A percentile compares a stretch with the other conserved stretches of the same genome.
These are phyloP conservation scores for Morpho achilles DNA, from an alignment of 2,888 invertebrate genomes.

Conservation along the genomic window DNA sequence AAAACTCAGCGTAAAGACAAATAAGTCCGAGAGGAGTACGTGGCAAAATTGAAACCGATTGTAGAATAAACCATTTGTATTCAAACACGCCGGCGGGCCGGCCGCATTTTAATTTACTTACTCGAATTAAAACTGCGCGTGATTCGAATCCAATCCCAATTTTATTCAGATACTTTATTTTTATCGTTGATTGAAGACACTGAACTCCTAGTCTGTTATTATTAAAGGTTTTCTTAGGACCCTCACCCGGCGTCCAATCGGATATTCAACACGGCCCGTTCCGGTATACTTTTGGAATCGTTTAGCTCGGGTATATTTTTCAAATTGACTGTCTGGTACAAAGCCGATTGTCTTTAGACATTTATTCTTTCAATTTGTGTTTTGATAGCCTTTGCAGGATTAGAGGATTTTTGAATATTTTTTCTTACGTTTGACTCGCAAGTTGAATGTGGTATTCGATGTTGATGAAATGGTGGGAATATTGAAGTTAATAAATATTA, in stretches of 20 bases:
- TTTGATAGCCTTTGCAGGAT: constrained; percentile 23
- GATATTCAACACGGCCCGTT: constrained; percentile 36
- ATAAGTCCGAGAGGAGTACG: constrained; percentile 54
- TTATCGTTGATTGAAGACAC: constrained; percentile 71
- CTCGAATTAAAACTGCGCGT: constrained; percentile 75
- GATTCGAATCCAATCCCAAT: constrained; percentile 62
- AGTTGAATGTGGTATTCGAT: constrained; percentile 11
- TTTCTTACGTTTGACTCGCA: neutral
- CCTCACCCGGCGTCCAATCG: constrained; percentile 41
- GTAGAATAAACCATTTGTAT: constrained; percentile 73
- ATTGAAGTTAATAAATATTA: neutral
- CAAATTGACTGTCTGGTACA: constrained; percentile 49
- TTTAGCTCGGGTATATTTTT: constrained; percentile 46
- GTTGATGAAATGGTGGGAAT: neutral
- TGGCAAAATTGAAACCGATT: constrained; percentile 58
- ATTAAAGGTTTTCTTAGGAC: constrained; percentile 36
- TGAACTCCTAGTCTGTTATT: constrained; percentile 43
- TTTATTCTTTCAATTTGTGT: constrained; percentile 46
- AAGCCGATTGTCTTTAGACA: constrained; percentile 47
- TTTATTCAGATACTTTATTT: constrained; percentile 65
- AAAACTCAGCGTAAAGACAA: constrained; percentile 48
- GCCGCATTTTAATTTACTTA: constrained; percentile 79
- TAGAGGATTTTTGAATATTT: neutral
- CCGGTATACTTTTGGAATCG: constrained; percentile 40
- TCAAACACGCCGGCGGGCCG: constrained; percentile 56